Evolutionary conservation across 2,113 vertebrate genomes (phyloP), one percentile per base, ranked within the genome.

Genomic region (Rana temporaria): DNA sequence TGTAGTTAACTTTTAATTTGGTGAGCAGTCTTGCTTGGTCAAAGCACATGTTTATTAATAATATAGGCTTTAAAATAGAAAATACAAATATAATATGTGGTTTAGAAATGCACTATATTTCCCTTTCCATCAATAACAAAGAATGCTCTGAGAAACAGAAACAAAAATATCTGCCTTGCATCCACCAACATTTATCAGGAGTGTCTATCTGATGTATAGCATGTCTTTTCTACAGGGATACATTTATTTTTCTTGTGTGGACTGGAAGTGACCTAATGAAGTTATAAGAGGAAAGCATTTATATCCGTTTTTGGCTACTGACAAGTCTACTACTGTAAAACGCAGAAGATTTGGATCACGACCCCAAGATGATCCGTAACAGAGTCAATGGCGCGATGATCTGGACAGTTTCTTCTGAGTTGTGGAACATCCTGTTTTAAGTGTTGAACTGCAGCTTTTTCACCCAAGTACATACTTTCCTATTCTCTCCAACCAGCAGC

Each of bases 331-430:
- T 22, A 11, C n/a, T 42, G 4, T 38, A 9, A 6, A 34, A 19
- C 18, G 42, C 1, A 59, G 11, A 14, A 55, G 24, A 56, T 12
- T 34, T 18, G 8, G 17, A 38, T 19, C 4, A 19, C 9, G n/a
- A 48, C 42, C 42, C 12, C 42, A 48, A 48, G 42, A 42, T 14
- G 5, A 34, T 19, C n/a, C 32, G 22, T 20, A 56, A 15, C n/a
- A 75, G 56, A 75, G 72, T 62, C 60, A 75, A 55, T 30, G 8
- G 32, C 63, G 60, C 53, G n/a, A 4, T 19, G 67, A 60, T 81
- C 79, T 81, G 79, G 69, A 73, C 16, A 64, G 20, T 73, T n/a
- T 73, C 79, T 59, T 73, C 3, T 20, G 17, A 64, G 59, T 52
- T 17, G n/a, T 52, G 24, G 19, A 20, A 22, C 34, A 24, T 32